Conservation (phyloP, 2,888 invertebrate species). For the Acronicta leporina region DNA sequence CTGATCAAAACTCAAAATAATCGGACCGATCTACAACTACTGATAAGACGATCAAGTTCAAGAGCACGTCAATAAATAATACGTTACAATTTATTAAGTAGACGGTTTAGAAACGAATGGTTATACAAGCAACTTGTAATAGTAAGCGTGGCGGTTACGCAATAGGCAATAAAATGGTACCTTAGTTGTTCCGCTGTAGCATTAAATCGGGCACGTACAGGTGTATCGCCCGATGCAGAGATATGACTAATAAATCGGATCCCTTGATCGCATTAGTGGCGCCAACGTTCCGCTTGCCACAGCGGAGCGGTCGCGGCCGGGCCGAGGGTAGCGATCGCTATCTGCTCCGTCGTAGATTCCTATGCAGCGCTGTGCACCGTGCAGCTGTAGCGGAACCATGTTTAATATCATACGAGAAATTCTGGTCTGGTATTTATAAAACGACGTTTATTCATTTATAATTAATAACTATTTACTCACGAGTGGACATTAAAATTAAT, state of each 20-base stretch:
- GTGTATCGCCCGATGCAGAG: constrained; percentile 77
- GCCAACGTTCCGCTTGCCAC: constrained; percentile 77
- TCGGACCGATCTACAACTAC: constrained; percentile 64
- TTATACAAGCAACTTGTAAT: constrained; percentile 70
- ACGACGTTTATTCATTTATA: constrained; percentile 14
- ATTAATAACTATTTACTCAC: constrained; percentile 15
- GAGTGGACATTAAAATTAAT: constrained; percentile 13
- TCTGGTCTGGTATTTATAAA: constrained; percentile 37
- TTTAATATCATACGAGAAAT: constrained; percentile 40
- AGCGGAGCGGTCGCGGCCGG: constrained; percentile 48
- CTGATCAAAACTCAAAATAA: constrained; percentile 65
- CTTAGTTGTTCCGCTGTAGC: constrained; percentile 67
- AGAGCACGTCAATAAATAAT: constrained; percentile 74
- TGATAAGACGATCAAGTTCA: constrained; percentile 78
- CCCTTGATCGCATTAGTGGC: constrained; percentile 80
- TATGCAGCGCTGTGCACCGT: constrained; percentile 42
- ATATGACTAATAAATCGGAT: constrained; percentile 82
- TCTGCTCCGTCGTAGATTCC: constrained; percentile 59
- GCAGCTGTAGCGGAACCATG: constrained; percentile 50
- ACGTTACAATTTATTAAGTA: constrained; percentile 66
- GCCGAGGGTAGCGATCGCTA: constrained; percentile 63
- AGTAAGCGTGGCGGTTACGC: constrained; percentile 68
- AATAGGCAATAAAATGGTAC: constrained; percentile 71
- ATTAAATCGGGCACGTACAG: constrained; percentile 77
- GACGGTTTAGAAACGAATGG: constrained; percentile 69